Base-by-base conservation (phyloP, 1,140 invertebrate genomes). In the Drosophila bocki region DNA sequence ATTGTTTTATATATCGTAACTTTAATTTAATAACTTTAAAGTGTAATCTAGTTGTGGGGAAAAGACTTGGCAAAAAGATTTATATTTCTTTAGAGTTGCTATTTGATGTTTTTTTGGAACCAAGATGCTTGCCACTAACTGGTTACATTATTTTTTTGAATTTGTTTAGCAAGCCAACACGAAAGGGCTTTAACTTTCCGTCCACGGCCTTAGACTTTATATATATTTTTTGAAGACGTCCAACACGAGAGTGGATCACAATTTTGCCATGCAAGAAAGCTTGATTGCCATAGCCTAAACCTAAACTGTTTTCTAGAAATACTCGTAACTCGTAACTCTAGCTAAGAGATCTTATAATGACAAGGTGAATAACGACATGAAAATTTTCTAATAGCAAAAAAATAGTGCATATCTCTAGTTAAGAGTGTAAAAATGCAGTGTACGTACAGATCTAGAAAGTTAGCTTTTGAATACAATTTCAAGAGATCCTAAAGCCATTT, bases 161-260 rank as follows among this genome's bases (percentile, higher is more conserved):
- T 37, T 57, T 39, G 62, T 56, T 70, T 19, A 32, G 48, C 62
- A 4, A 63, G 60, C 59, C 44, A 17, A 48, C 41, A 56, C 56
- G 61, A 60, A 60, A 53, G 80, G 65, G 65, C 80, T 80, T 83
- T 70, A 64, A 80, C 59, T 75, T 63, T 84, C 84, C 84, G 84
- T 88, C 84, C 84, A 81, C 62, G 62, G 75, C 78, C 64, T 85
- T 64, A 61, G 42, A 58, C 26, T 44, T 29, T 51, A 15, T 42
- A 42, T 42, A 41, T 64, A 42, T 69, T 60, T 63, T 61, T 59
- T 22, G 11, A n/a, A 22, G 33, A 39, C 42, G 48, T 42, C 48
- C 56, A 32, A 32, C 32, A 56, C 42, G 33, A 79, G 47, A 63
- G 74, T 67, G 72, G 72, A 53, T 53, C 58, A 78, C 64, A 60